Conservation (phyloP, 2,888 invertebrate species). For the Caenorhabditis uteleia region DNA sequence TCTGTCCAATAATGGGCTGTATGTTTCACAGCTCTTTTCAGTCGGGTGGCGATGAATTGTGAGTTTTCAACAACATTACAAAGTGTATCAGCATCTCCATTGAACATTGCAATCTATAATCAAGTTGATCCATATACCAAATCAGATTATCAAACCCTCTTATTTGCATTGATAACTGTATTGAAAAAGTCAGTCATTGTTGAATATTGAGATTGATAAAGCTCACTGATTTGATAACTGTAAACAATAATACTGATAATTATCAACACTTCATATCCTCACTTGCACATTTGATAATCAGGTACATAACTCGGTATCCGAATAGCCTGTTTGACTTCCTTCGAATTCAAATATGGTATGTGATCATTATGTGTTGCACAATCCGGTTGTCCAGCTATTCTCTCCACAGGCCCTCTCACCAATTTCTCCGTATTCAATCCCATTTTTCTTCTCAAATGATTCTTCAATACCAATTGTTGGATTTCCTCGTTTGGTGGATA, state of each 20-base stretch:
- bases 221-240: conserved; percentile 29
- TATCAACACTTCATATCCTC: background rate
- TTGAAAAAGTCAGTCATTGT: conserved; percentile 30
- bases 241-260: conserved; percentile 3
- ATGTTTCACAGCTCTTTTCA: conserved; percentile 57
- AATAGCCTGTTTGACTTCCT: conserved; percentile 49
- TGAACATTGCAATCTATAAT: conserved; percentile 71
- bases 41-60: conserved; percentile 71
- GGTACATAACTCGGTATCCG: conserved; percentile 50
- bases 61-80: conserved; percentile 73
- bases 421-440: background rate
- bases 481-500: conserved; percentile 36
- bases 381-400: conserved; percentile 40
- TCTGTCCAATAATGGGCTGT: conserved; percentile 37
- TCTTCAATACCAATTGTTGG: too few relatives aligned
- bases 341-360: conserved; percentile 51
- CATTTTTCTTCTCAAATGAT: too few relatives aligned
- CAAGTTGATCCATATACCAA: too few relatives aligned
- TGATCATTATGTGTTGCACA: conserved; percentile 59
- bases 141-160: too few relatives aligned
- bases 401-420: background rate
- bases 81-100: conserved; percentile 73
- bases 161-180: conserved; percentile 14
- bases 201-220: conserved; percentile 57
- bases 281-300: conserved; percentile 57